Conservation (phyloP, 2,797 vertebrate species). For the Hydrolagus colliei region DNA sequence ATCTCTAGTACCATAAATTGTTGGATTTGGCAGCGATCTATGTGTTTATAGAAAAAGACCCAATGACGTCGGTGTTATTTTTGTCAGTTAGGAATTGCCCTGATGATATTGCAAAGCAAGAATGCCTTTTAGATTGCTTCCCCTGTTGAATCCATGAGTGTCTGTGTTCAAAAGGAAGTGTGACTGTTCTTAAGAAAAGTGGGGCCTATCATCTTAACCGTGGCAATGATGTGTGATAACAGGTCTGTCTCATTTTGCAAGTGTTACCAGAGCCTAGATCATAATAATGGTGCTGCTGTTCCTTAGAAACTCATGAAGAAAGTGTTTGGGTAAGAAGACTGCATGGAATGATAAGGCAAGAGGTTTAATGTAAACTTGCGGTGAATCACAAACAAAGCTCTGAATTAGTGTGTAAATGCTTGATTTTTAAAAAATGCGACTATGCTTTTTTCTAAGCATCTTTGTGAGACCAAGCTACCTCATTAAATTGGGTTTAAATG, state of each 20-base stretch:
- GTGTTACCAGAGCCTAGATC: neutral
- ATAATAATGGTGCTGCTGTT: neutral
- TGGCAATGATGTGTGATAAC: neutral
- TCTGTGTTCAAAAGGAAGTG: neutral
- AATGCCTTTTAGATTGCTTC: conserved; percentile 16
- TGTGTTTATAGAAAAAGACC: neutral
- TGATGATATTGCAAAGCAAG: neutral
- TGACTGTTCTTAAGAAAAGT: neutral
- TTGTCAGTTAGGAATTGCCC: conserved; percentile 1
- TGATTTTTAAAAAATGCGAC: too few species aligned
- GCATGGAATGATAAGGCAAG: too few species aligned
- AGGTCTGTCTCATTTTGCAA: neutral
- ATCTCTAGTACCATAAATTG: too few species aligned
- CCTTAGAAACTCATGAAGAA: neutral
- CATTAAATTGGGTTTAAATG: neutral
- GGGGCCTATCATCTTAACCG: neutral
- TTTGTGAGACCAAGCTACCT: neutral
- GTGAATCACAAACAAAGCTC: too few species aligned
- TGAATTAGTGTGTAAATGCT: too few species aligned
- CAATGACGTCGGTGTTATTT: neutral
- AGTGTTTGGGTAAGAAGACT: neutral
- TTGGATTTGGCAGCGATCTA: neutral
- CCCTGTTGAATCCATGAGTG: neutral
- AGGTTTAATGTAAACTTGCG: too few species aligned
- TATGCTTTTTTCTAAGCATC: neutral